Evolutionary conservation across 2,113 vertebrate genomes (phyloP).

Genomic region (Sminthopsis crassicaudata): DNA sequence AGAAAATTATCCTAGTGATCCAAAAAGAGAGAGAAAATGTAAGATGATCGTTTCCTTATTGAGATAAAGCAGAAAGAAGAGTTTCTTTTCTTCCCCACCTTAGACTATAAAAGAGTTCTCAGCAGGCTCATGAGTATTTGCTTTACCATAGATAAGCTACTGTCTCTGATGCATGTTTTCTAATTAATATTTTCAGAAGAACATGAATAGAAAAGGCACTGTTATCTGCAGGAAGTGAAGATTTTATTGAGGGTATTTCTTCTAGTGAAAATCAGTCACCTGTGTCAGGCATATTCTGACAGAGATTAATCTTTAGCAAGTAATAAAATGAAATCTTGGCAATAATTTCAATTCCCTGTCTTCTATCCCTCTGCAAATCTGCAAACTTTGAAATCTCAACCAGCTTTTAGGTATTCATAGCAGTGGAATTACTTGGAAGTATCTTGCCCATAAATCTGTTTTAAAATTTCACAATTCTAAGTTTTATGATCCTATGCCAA

Average conservation of each 20-base stretch:
- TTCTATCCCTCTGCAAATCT: not conserved
- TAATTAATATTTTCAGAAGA: conserved; percentile 43
- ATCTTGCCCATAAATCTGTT: conserved; percentile 28
- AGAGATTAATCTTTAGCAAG: conserved; percentile 14
- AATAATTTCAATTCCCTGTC: conserved; percentile 11
- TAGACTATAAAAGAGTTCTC: not conserved
- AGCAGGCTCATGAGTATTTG: not conserved
- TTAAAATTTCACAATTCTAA: conserved; percentile 42
- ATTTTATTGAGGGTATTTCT: not conserved
- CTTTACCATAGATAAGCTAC: not conserved
- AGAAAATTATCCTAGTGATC: not conserved
- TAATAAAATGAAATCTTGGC: conserved; percentile 42
- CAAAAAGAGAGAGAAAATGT: not conserved
- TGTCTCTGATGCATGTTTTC: conserved; percentile 13
- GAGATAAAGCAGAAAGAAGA: not conserved
- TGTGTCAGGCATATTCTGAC: not conserved
- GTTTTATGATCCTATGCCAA: conserved; percentile 35
- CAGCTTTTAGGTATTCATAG: not conserved
- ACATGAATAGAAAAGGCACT: not conserved
- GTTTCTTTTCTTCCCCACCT: not conserved
- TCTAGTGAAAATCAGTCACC: conserved; percentile 9
- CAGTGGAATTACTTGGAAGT: conserved; percentile 8
- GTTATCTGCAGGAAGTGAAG: not conserved
- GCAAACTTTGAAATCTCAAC: conserved; percentile 37
- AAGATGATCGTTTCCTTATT: not conserved